These are phyloP conservation scores for Merops nubicus DNA, from an alignment of 2,113 vertebrate species.

Conservation along the genomic window DNA sequence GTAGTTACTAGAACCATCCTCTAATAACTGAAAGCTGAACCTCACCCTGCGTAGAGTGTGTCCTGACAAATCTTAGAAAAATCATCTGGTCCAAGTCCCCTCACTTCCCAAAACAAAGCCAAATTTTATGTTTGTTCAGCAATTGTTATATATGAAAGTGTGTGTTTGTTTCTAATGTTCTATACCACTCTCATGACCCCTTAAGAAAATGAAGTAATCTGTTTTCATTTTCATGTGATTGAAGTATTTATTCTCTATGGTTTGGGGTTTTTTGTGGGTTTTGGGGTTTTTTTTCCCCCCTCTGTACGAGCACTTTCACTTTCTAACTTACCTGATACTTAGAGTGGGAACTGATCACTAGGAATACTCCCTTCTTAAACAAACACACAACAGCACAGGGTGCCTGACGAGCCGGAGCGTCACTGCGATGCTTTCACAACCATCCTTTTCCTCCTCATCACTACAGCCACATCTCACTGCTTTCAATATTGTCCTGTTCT, in stretches of 20 bases:
- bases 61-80: background rate
- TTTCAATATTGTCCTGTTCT: slow-evolving; percentile 14
- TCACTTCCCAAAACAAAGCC: background rate
- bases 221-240: background rate
- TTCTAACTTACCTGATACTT: background rate
- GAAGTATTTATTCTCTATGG: background rate
- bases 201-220: background rate
- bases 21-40: background rate
- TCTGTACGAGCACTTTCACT: background rate
- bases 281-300: too few relatives aligned
- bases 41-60: rapidly evolving
- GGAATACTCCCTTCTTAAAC: background rate
- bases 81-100: background rate
- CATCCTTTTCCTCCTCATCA: background rate
- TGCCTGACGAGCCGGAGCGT: background rate
- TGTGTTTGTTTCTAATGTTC: background rate
- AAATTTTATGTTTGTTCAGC: background rate
- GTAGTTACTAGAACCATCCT: background rate
- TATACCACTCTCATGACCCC: background rate
- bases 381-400: background rate
- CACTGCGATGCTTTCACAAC: background rate
- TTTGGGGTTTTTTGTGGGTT: too few relatives aligned
- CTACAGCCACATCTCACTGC: slow-evolving; percentile 10
- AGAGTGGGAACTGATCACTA: background rate
- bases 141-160: background rate